Percentiles rank a stretch among this genome's conserved stretches.
phyloP scores from a whole-genome alignment of 2,888 invertebrate species.

The Pinctada fucata region DNA sequence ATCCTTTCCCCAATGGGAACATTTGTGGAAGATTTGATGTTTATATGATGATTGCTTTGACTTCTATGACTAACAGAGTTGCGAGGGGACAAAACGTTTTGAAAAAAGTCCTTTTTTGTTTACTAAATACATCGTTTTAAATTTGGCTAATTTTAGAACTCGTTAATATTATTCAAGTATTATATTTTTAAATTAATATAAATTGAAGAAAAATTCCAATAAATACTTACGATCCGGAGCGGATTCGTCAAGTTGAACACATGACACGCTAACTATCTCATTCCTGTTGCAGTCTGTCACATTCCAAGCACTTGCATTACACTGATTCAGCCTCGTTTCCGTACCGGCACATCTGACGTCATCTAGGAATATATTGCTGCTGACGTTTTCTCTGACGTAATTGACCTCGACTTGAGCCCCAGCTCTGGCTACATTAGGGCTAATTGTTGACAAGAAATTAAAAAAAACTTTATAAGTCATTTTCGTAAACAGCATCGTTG shows the following conservation, averaged over 20 bases:
- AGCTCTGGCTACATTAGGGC: constrained; percentile 48
- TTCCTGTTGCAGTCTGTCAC: constrained; percentile 55
- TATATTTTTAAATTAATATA: no score
- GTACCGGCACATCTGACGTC: constrained; percentile 64
- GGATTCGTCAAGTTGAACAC: constrained; percentile 46
- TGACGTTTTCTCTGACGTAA: constrained; percentile 43
- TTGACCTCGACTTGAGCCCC: constrained; percentile 39
- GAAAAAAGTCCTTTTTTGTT: no score
- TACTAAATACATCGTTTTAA: no score
- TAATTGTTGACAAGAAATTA: constrained; percentile 30
- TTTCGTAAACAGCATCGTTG: neutral
- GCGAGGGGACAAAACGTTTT: no score
- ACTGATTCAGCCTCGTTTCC: constrained; percentile 60
- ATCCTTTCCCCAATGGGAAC: no score
- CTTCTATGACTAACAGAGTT: no score
- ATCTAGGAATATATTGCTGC: constrained; percentile 50
- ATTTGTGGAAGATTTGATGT: no score
- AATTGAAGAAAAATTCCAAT: no score
- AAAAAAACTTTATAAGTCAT: neutral
- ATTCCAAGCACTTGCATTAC: constrained; percentile 52
- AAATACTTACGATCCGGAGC: constrained; percentile 32
- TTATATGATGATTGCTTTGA: no score
- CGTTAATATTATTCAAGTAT: no score
- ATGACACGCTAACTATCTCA: constrained; percentile 67
- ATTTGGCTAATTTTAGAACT: no score